A percentile compares a stretch with the other conserved stretches of the same genome.
These are phyloP conservation scores for Mactromeris polynyma DNA, from an alignment of 2,888 invertebrate genomes.

Conservation along the genomic window DNA sequence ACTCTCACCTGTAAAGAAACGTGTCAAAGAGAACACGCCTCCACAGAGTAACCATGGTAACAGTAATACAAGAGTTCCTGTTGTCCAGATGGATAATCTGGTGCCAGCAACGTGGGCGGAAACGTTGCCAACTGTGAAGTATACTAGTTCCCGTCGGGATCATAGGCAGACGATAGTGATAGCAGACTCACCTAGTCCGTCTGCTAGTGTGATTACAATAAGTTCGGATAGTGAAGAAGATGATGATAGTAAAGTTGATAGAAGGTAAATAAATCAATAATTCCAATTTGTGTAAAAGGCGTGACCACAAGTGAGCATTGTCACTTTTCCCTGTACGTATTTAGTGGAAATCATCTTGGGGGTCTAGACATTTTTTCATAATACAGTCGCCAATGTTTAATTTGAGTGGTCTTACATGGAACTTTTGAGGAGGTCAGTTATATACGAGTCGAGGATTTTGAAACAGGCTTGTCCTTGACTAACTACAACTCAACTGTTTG, in stretches of 20 bases:
- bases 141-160: conserved; percentile 66
- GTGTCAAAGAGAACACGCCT: conserved; percentile 98
- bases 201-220: conserved; percentile 97
- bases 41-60: conserved; percentile 86
- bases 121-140: conserved; percentile 65
- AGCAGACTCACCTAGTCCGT: conserved; percentile 97
- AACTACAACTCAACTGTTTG: too few species aligned
- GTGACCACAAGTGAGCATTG: too few species aligned
- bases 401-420: too few species aligned
- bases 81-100: conserved; percentile 65
- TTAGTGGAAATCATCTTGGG: too few species aligned
- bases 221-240: conserved; percentile 97
- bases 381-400: too few species aligned
- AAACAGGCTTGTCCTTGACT: too few species aligned
- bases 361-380: too few species aligned
- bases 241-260: conserved; percentile 71
- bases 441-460: too few species aligned
- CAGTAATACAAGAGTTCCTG: conserved; percentile 26
- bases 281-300: too few species aligned
- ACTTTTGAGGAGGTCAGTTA: too few species aligned
- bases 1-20: conserved; percentile 97
- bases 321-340: too few species aligned
- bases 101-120: conserved; percentile 73
- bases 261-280: conserved; percentile 43
- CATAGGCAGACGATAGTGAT: conserved; percentile 96